These are phyloP conservation scores for Parauchenoglanis ngamensis DNA, from an alignment of 2,797 vertebrate genomes.

Conservation along the genomic window DNA sequence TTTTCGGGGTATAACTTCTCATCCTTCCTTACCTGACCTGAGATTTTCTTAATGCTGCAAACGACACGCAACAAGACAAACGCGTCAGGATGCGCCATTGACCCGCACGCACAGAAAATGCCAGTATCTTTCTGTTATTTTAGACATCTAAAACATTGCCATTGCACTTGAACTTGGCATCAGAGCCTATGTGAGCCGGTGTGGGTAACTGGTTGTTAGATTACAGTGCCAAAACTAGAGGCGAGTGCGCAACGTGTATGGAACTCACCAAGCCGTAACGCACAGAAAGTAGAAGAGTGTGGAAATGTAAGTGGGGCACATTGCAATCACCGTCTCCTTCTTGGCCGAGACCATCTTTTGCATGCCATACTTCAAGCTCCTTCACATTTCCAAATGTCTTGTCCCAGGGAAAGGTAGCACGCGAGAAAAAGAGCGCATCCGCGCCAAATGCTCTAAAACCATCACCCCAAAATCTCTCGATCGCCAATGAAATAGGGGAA, in stretches of 20 bases:
- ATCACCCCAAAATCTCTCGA: constrained; percentile 58
- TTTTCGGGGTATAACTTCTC: constrained; percentile 93
- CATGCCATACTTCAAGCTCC: constrained; percentile 92
- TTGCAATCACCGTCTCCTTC: constrained; percentile 86
- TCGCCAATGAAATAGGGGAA: not conserved
- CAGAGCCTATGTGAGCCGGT: not conserved
- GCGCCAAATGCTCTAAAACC: constrained; percentile 63
- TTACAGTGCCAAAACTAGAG: constrained; percentile 24
- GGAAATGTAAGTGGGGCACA: constrained; percentile 78
- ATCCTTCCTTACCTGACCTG: constrained; percentile 86
- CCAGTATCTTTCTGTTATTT: not conserved
- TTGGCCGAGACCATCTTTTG: constrained; percentile 88
- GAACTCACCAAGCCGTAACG: constrained; percentile 89
- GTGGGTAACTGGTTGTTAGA: not conserved
- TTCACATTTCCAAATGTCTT: constrained; percentile 80
- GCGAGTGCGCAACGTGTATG: constrained; percentile 52
- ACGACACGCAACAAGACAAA: constrained; percentile 38
- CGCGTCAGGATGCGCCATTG: constrained; percentile 39
- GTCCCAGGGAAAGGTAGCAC: constrained; percentile 71
- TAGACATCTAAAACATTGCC: constrained; percentile 5
- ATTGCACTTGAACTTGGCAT: constrained; percentile 7
- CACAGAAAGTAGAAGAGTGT: constrained; percentile 86
- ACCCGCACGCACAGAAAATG: constrained; percentile 19
- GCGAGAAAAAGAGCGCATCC: constrained; percentile 56
- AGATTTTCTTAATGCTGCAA: constrained; percentile 82